Base-by-base conservation (phyloP, 1,140 invertebrate species). In the Pseudomyrmex gracilis region DNA sequence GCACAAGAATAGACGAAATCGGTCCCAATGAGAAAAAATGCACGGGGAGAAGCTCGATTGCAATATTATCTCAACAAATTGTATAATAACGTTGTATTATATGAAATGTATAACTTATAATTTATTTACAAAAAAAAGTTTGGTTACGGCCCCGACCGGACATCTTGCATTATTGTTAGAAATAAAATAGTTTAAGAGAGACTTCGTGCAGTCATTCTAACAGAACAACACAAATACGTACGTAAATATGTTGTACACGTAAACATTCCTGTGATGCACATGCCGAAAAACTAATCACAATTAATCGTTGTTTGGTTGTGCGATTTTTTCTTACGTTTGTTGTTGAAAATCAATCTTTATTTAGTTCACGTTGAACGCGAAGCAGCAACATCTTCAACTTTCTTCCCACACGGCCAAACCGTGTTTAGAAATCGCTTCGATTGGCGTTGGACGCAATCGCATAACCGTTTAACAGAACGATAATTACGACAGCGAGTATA, bases 51-150 rank as follows among this genome's bases (percentile, higher is more conserved):
- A 58, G 55, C n/a, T 17, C 12, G 20, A 51, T 1, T 15, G 53
- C 66, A 51, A 51, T 51, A 53, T 12, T 66, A 77, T 77, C 34
- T 77, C 67, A 64, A 64, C 43, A n/a, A 64, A 2, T 77, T 53
- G 51, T 20, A 34, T 20, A 15, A 64, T 17, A 61, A 64, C 10
- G 47, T 12, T 76, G 58, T 22, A 49, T 74, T 20, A 20, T 64
- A 22, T 20, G 22, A 66, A 45, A 66, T 76, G 55, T 76, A 60
- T 12, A 61, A 20, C 15, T 67, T 22, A 17, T 64, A 64, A 64
- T 64, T 64, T 64, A 64, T 64, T 64, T 64, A 43, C 24, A 17
- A 2, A 17, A 17, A 2, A 17, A 34, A 34, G 34, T 61, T 74
- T 63, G 20, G 45, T 74, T 58, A 74, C n/a, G 15, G 43, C 63